These are phyloP conservation scores for Protophormia terraenovae DNA, from an alignment of 2,888 invertebrate species.

Conservation along the genomic window DNA sequence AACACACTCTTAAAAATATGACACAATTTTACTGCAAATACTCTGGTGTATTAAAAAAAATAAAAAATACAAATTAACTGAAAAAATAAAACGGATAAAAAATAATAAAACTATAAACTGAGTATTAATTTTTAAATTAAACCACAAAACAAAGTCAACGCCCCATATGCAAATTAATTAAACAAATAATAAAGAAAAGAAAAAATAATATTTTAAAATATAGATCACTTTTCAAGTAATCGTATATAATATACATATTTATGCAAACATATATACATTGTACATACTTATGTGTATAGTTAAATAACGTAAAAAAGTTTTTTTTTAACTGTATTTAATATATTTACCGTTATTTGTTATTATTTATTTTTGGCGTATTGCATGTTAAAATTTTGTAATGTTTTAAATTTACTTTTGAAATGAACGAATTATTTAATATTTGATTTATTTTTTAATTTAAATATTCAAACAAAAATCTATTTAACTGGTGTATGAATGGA, in stretches of 20 bases:
- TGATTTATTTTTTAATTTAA: background rate
- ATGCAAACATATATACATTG: no score
- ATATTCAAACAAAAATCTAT: background rate
- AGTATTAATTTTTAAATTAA: slow-evolving; percentile 18
- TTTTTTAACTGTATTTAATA: background rate
- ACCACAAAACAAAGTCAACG: slow-evolving; percentile 55
- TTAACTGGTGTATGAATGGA: background rate
- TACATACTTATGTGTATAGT: background rate
- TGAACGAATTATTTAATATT: background rate
- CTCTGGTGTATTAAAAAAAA: background rate
- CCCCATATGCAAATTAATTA: slow-evolving; percentile 57
- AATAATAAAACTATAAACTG: background rate
- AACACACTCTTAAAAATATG: slow-evolving; percentile 42
- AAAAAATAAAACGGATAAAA: background rate
- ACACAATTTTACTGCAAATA: slow-evolving; percentile 45
- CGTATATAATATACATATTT: background rate
- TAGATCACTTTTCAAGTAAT: slow-evolving; percentile 18
- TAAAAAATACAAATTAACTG: background rate
- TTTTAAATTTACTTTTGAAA: background rate
- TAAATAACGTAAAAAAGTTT: background rate
- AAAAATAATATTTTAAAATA: slow-evolving; percentile 22
- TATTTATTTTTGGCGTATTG: background rate
- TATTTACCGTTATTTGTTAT: background rate
- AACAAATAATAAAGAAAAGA: background rate
- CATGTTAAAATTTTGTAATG: slow-evolving; percentile 14